Conservation (phyloP, 2,113 vertebrate species). For the Setophaga kirtlandii region DNA sequence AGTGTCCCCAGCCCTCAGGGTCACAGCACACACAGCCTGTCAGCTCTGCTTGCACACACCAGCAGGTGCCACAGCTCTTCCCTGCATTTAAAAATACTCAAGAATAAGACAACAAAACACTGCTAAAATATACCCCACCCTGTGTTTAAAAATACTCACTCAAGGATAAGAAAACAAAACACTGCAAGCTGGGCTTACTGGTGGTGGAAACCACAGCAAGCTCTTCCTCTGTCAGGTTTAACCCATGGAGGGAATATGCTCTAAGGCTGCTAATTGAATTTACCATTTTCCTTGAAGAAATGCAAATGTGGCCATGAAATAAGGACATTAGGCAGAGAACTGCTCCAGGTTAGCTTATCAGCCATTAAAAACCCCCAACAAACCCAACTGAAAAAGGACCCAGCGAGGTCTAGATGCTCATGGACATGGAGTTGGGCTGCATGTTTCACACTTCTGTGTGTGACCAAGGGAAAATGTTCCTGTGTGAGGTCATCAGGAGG, state of each 20-base stretch:
- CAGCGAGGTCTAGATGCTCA: background rate
- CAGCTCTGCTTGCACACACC: background rate
- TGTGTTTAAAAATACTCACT: background rate
- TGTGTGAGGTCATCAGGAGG: background rate
- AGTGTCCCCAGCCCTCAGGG: background rate
- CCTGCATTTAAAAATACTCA: background rate
- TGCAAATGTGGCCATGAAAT: background rate
- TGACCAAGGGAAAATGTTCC: background rate
- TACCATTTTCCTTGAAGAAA: background rate
- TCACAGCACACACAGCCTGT: background rate
- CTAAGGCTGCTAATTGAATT: background rate
- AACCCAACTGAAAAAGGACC: background rate
- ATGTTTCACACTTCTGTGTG: background rate
- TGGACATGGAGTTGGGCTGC: background rate
- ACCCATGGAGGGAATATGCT: background rate
- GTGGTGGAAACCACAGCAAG: background rate
- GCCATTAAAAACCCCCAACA: background rate
- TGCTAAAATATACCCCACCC: background rate
- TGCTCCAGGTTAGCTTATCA: background rate
- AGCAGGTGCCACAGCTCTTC: background rate
- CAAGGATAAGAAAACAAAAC: background rate
- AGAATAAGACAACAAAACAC: background rate
- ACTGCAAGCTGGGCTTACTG: background rate
- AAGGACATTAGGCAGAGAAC: background rate
- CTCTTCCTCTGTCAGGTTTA: background rate